Percentiles rank a stretch among this genome's conserved stretches.
These are phyloP conservation scores for Drosophila nigricruria DNA, from an alignment of 2,888 invertebrate genomes.

Conservation along the genomic window DNA sequence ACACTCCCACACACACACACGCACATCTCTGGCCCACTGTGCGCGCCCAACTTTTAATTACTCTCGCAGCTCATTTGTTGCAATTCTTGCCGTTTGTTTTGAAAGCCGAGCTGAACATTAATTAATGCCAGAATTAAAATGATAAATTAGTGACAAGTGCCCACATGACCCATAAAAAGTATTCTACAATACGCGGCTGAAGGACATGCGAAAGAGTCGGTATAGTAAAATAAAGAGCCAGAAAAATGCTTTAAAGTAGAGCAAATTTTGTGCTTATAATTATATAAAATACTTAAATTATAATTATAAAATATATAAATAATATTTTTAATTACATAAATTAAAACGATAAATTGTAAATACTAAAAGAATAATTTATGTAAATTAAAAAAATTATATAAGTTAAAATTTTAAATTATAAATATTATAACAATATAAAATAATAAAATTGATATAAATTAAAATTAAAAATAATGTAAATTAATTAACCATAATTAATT, in stretches of 20 bases:
- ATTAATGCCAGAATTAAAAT: slow-evolving; percentile 51
- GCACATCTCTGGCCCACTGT: slow-evolving; percentile 14
- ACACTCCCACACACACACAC: background rate
- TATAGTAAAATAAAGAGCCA: slow-evolving; percentile 4
- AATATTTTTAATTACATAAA: too few relatives aligned
- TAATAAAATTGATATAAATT: background rate
- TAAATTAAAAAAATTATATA: background rate
- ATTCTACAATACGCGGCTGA: slow-evolving; percentile 23
- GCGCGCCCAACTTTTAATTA: slow-evolving; percentile 41
- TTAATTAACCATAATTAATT: too few relatives aligned
- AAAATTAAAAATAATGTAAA: background rate
- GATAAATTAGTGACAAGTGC: slow-evolving; percentile 50
- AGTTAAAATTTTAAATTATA: background rate
- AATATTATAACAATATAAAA: background rate
- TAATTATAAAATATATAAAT: background rate
- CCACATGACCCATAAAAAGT: slow-evolving; percentile 44
- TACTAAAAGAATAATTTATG: too few relatives aligned
- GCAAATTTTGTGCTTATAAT: background rate
- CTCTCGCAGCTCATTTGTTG: slow-evolving; percentile 42
- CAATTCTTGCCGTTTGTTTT: slow-evolving; percentile 28
- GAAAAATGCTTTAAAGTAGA: background rate
- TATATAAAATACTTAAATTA: background rate
- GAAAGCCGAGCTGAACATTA: slow-evolving; percentile 53
- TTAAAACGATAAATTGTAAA: too few relatives aligned
- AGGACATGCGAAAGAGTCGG: slow-evolving; percentile 49